Percentiles rank a stretch among this genome's conserved stretches.
Evolutionary conservation across 1,140 invertebrate species (phyloP).

Genomic region (Steinernema feltiae): DNA sequence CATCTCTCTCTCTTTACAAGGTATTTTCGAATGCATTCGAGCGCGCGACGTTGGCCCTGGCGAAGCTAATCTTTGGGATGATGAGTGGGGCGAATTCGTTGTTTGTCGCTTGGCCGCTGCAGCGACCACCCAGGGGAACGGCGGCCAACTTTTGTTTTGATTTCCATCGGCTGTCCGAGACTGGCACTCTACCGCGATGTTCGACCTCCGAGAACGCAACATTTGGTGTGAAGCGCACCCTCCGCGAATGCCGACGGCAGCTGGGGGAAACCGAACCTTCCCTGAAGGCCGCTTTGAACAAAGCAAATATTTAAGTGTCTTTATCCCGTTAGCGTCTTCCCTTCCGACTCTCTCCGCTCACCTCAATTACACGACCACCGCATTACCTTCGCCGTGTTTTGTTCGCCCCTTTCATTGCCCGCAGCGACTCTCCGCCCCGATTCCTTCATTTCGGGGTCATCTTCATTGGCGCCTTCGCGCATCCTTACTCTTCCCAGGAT

Average conservation of each 20-base stretch:
- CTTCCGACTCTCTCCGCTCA: background rate
- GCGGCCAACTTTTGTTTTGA: background rate
- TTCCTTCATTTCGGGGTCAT: conserved; percentile 4
- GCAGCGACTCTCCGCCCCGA: background rate
- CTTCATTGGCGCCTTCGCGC: background rate
- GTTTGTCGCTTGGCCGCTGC: background rate
- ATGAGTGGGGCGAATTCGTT: background rate
- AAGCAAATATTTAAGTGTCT: too few species aligned
- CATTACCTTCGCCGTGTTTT: background rate
- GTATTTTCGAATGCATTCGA: background rate
- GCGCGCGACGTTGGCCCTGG: background rate
- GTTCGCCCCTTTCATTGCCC: background rate
- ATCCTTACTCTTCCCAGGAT: background rate
- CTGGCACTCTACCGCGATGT: background rate
- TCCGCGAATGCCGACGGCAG: background rate
- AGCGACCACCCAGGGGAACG: background rate
- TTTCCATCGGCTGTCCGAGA: background rate
- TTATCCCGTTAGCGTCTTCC: background rate
- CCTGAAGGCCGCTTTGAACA: background rate
- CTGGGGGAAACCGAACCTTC: background rate
- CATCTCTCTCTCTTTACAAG: background rate
- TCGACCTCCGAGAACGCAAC: conserved; percentile 4
- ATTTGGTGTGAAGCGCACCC: background rate
- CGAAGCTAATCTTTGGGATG: background rate
- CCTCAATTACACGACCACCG: background rate